Evolutionary conservation across 2,797 vertebrate genomes (phyloP).

Genomic region (Rhinatrema bivittatum): DNA sequence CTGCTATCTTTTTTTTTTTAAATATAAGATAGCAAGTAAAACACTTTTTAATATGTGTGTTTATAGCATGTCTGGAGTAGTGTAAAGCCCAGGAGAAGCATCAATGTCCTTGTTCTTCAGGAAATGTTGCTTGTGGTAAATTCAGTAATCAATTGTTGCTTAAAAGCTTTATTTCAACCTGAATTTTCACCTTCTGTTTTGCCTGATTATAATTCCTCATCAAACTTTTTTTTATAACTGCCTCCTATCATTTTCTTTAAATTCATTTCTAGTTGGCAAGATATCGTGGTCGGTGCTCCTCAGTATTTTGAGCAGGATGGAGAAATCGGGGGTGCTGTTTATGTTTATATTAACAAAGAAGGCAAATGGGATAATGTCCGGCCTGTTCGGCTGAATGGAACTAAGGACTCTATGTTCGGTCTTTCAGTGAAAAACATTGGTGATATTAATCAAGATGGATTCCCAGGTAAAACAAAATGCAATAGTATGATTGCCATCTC

Average conservation of each 20-base stretch:
- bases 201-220: too few species aligned
- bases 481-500: neutral
- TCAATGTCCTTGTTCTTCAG: too few species aligned
- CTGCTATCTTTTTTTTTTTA: too few species aligned
- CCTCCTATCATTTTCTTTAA: neutral
- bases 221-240: slow-evolving; percentile 1
- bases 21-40: too few species aligned
- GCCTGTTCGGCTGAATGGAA: slow-evolving; percentile 76
- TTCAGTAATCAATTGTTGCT: too few species aligned
- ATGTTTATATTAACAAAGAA: slow-evolving; percentile 81
- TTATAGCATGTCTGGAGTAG: too few species aligned
- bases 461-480: slow-evolving; percentile 65
- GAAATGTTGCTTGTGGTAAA: too few species aligned
- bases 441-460: slow-evolving; percentile 86
- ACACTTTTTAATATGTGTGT: too few species aligned
- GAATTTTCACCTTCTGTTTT: too few species aligned
- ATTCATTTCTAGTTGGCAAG: slow-evolving; percentile 85
- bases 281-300: slow-evolving; percentile 90
- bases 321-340: slow-evolving; percentile 85
- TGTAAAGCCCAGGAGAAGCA: too few species aligned
- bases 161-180: too few species aligned
- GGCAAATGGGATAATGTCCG: slow-evolving; percentile 72
- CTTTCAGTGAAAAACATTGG: slow-evolving; percentile 86
- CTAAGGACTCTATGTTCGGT: slow-evolving; percentile 92
- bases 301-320: slow-evolving; percentile 87